Percentiles rank a stretch among this genome's conserved stretches.
These are phyloP conservation scores for Schlechtendalia chinensis DNA, from an alignment of 1,140 invertebrate genomes.

Conservation along the genomic window DNA sequence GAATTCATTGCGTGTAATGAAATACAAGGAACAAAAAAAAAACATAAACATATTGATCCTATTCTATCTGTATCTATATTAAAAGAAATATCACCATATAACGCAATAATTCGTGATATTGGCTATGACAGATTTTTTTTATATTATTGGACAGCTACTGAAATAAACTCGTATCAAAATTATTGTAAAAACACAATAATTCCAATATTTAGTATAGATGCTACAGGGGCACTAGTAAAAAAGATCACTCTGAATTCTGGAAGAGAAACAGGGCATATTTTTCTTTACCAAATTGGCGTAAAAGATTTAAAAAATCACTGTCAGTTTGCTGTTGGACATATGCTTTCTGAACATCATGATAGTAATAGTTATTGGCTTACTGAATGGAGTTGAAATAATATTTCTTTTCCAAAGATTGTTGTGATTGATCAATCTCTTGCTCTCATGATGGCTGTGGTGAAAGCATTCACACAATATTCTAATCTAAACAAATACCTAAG, in stretches of 20 bases:
- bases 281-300: background rate
- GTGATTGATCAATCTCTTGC: background rate
- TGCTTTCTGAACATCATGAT: background rate
- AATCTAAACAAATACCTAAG: background rate
- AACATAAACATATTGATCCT: background rate
- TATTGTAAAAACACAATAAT: background rate
- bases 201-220: background rate
- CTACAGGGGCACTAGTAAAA: background rate
- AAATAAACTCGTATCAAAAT: background rate
- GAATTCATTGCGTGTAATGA: background rate
- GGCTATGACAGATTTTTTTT: background rate
- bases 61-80: background rate
- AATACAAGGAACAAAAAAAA: background rate
- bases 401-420: background rate
- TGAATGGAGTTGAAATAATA: background rate
- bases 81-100: background rate
- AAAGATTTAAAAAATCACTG: background rate
- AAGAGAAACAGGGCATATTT: background rate
- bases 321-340: background rate
- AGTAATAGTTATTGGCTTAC: background rate
- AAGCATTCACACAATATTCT: background rate
- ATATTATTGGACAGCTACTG: background rate
- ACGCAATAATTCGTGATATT: background rate
- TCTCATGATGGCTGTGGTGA: conserved; percentile 5
- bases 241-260: background rate